phyloP scores from a whole-genome alignment of 2,797 vertebrate genomes.

The Gambusia yucatana region DNA sequence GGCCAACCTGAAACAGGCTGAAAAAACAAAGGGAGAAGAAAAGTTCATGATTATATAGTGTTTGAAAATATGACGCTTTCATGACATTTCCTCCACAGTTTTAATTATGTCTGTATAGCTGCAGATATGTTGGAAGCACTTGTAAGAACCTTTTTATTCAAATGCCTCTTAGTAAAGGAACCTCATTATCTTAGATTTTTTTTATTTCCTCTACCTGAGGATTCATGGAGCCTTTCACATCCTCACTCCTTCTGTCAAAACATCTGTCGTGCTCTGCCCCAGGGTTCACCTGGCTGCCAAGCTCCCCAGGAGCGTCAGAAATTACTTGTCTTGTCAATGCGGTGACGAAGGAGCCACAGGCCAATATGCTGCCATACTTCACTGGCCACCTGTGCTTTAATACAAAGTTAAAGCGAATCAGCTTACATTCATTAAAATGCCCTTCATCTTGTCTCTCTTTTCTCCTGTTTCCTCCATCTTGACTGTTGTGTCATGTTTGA shows the following conservation, averaged over 20 bases:
- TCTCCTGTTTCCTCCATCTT: conserved; percentile 4
- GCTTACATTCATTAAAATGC: conserved; percentile 30
- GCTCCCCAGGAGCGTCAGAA: conserved; percentile 62
- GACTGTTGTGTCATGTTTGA: conserved; percentile 18
- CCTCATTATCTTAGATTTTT: conserved; percentile 6
- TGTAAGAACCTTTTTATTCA: background rate
- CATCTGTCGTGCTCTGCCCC: conserved; percentile 58
- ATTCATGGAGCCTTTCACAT: conserved; percentile 31
- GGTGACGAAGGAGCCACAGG: conserved; percentile 51
- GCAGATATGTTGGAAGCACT: background rate
- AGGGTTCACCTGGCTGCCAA: conserved; percentile 50
- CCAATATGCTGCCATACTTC: conserved; percentile 67
- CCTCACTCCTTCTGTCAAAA: conserved; percentile 40
- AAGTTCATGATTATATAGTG: background rate
- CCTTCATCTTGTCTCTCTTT: conserved; percentile 33
- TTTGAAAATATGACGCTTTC: background rate
- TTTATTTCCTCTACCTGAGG: conserved; percentile 9
- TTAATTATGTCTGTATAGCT: background rate
- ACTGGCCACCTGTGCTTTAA: conserved; percentile 64
- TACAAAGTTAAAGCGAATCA: conserved; percentile 42
- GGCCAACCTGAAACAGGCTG: background rate
- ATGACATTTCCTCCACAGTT: background rate
- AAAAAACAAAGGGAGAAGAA: background rate
- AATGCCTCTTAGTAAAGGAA: background rate
- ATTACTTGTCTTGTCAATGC: conserved; percentile 62